Evolutionary conservation across 2,113 vertebrate genomes (phyloP).

Genomic region (Rhea americana): DNA sequence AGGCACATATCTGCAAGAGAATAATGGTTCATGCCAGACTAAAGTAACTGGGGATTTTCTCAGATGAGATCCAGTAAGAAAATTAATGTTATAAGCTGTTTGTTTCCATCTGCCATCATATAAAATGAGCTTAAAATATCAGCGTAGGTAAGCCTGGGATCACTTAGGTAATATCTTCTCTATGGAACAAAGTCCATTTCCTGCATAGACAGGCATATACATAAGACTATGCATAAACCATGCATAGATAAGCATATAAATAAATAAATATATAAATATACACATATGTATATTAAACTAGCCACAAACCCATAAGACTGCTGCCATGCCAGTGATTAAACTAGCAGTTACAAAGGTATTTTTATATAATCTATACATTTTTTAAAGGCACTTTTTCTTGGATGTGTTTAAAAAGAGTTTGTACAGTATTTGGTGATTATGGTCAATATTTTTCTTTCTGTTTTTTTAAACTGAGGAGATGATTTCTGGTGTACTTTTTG

Average conservation of each 20-base stretch:
- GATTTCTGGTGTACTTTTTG: neutral
- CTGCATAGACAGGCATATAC: neutral
- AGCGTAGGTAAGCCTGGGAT: neutral
- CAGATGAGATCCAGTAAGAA: slow-evolving; percentile 51
- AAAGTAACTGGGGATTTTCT: slow-evolving; percentile 22
- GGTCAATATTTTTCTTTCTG: neutral
- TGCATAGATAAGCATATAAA: too few relatives aligned
- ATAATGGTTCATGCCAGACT: neutral
- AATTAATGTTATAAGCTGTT: slow-evolving; percentile 34
- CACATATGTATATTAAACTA: neutral
- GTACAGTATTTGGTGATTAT: neutral
- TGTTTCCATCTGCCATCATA: slow-evolving; percentile 39
- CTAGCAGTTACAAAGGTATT: neutral
- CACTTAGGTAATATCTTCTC: neutral
- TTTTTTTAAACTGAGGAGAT: neutral
- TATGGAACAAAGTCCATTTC: neutral
- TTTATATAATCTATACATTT: neutral
- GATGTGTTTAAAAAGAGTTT: neutral
- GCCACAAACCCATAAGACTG: neutral
- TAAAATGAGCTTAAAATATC: slow-evolving; percentile 20
- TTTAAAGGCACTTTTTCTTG: neutral
- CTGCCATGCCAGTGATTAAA: neutral
- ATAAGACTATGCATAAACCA: neutral
- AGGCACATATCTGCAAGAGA: neutral
- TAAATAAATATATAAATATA: rapidly evolving